phyloP scores from a whole-genome alignment of 2,888 invertebrate genomes.

The Diachrysia chrysitis region DNA sequence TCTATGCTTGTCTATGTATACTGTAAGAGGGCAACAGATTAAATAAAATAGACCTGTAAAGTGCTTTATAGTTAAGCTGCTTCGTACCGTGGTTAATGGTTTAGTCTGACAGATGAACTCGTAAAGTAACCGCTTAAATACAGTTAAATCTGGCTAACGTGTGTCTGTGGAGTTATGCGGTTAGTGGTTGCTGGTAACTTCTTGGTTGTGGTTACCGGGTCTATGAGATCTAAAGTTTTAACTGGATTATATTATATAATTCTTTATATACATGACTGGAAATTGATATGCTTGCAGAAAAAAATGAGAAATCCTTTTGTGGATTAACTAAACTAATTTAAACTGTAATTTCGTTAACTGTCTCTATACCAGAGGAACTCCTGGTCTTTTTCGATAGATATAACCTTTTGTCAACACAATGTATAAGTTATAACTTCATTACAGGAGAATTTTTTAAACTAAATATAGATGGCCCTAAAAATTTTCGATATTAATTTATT shows the following conservation, averaged over 20 bases:
- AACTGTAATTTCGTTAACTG: too few relatives aligned
- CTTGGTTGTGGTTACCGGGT: conserved; percentile 2
- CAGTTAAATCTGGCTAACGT: conserved; percentile 1
- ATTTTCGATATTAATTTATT: background rate
- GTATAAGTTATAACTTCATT: background rate
- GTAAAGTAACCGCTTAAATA: background rate
- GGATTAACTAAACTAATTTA: too few relatives aligned
- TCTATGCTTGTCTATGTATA: too few relatives aligned
- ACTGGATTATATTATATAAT: background rate
- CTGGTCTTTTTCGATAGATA: too few relatives aligned
- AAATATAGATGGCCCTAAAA: background rate
- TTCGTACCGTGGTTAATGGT: background rate
- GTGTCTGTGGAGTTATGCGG: background rate
- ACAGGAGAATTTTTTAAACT: background rate
- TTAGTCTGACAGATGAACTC: background rate
- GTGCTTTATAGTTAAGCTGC: background rate
- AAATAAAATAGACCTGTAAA: background rate
- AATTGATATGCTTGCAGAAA: too few relatives aligned
- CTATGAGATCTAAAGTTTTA: background rate
- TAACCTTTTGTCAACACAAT: too few relatives aligned
- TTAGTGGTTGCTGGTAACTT: background rate
- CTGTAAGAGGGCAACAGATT: too few relatives aligned
- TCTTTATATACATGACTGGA: background rate
- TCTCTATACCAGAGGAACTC: too few relatives aligned
- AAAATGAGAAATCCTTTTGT: too few relatives aligned